Base-by-base conservation (phyloP, 1,140 invertebrate genomes). In the Nasonia vitripennis region DNA sequence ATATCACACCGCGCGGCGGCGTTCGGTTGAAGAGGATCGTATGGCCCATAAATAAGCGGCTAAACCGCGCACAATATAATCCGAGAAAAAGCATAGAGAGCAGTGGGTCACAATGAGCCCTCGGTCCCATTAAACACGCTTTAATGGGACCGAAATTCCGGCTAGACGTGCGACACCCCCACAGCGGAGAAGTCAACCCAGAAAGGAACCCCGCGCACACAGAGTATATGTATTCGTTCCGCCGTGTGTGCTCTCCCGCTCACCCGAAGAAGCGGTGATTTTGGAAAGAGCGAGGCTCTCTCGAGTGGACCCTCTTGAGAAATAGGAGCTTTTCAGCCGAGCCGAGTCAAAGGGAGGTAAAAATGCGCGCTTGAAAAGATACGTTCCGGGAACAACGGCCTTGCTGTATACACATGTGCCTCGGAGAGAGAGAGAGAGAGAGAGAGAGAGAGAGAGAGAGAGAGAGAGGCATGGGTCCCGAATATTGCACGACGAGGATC, bases 261-360 rank as follows among this genome's bases (percentile, higher is more conserved):
- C 27, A 27, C 27, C 27, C 27, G 68, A 31, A 51, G 17, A 31
- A 71, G 17, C 62, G 27, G 51, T 10, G 34, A 70, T 23, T 62
- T 62, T 4, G 55, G 55, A 62, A 62, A 62, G 3, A 62, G 62
- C 62, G 62, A 3, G 77, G 4, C 45, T 23, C 45, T 23, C 62
- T 83, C 71, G 71, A 83, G 81, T 74, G 81, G 71, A 55, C 20
- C 78, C 79, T 68, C 67, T 82, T 23, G 31, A 77, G n/a, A 37
- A 70, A n/a, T 27, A 55, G 48, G 77, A 62, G 55, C 55, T 45
- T 45, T 45, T 45, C 41, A 45, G 9, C 41, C 20, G 55, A 62
- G 55, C 48, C 41, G 74, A 83, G 62, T 62, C 48, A 77, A 78
- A 83, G 55, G 68, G 48, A 78, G 68, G 77, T 45, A 68, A 83